A percentile compares a stretch with the other conserved stretches of the same genome.
These are phyloP conservation scores for Puffinus mauretanicus DNA, from an alignment of 2,113 vertebrate genomes.

Conservation along the genomic window DNA sequence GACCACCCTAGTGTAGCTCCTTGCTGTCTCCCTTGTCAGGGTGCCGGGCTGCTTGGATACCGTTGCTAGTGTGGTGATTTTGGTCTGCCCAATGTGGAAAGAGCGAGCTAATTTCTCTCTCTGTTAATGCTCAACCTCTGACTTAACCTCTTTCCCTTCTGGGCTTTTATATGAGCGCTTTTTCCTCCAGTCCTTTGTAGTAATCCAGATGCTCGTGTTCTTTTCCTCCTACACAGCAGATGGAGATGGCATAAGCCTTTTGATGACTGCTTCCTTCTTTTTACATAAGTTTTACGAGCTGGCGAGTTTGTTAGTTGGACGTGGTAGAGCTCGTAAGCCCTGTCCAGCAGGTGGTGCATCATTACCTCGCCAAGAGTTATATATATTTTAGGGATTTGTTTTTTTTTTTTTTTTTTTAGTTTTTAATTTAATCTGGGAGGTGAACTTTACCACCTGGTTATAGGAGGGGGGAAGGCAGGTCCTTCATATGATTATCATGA, in stretches of 20 bases:
- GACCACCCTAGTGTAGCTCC: neutral
- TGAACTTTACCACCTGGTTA: neutral
- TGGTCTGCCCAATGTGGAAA: neutral
- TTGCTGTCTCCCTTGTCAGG: neutral
- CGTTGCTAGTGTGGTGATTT: neutral
- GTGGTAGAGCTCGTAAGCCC: neutral
- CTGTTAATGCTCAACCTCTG: conserved; percentile 9
- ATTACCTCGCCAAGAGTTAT: neutral
- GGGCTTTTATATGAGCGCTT: neutral
- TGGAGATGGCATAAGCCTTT: conserved; percentile 53
- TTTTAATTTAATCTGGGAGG: neutral
- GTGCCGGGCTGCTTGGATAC: neutral
- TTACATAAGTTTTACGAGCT: conserved; percentile 26
- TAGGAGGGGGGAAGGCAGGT: neutral
- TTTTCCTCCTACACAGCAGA: conserved; percentile 60
- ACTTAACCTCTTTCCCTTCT: conserved; percentile 11
- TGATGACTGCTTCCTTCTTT: conserved; percentile 34
- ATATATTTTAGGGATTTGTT: neutral
- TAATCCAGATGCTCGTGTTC: conserved; percentile 53
- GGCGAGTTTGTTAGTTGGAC: neutral
- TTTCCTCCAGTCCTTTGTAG: conserved; percentile 30
- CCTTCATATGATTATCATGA: neutral
- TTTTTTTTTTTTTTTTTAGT: neutral
- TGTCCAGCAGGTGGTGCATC: conserved; percentile 39
- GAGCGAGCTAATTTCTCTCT: neutral